Evolutionary conservation across 2,113 vertebrate genomes (phyloP).

Genomic region (Hippolais icterina): DNA sequence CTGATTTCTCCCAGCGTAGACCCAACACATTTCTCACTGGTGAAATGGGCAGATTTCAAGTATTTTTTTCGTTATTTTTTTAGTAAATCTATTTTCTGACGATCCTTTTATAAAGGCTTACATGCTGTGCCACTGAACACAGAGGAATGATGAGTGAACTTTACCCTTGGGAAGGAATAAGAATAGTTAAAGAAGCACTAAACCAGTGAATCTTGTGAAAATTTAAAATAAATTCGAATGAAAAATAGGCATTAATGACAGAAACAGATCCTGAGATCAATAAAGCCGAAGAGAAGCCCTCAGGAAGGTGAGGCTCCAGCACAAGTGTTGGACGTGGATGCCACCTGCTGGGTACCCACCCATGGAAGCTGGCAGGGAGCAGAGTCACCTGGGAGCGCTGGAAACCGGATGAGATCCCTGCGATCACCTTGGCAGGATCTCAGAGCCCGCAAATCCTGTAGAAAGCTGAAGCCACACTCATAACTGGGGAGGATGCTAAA

Average conservation of each 20-base stretch:
- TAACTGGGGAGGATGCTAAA: neutral
- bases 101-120: neutral
- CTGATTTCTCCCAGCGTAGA: neutral
- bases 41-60: neutral
- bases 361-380: neutral
- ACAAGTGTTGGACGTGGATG: neutral
- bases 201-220: neutral
- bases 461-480: neutral
- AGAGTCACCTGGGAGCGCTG: neutral
- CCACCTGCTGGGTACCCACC: conserved; percentile 46
- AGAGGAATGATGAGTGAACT: neutral
- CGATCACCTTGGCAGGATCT: neutral
- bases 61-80: neutral
- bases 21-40: neutral
- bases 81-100: neutral
- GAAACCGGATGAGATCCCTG: neutral
- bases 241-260: neutral
- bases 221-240: neutral
- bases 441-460: neutral
- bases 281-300: neutral
- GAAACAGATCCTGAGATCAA: neutral
- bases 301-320: neutral
- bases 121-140: neutral
- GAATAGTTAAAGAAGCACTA: neutral
- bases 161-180: neutral